Evolutionary conservation across 1,140 invertebrate species (phyloP), one percentile per base, ranked within the genome.

Genomic region (Schlechtendalia chinensis): DNA sequence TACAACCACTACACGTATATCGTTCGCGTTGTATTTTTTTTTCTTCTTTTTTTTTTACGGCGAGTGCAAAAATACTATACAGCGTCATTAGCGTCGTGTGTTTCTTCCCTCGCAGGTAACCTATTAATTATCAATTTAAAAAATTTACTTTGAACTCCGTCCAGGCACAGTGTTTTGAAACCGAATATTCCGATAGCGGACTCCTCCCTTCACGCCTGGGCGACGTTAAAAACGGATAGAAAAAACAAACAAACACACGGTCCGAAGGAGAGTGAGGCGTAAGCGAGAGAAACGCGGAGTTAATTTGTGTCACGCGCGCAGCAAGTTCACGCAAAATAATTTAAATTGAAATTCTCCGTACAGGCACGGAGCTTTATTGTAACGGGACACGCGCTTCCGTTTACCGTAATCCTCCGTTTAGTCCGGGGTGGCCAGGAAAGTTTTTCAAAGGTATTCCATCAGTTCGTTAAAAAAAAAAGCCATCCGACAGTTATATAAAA

Each of bases 291-390:
- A 71, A 71, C 27, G 67, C 17, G 17, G 24, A 71, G 27, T 71
- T 71, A 71, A 71, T 71, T 71, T 71, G 67, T 53, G 50, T 71
- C 24, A 6, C 17, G 67, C 47, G 53, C 47, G 45, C 67, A 71
- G n/a, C n/a, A n/a, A n/a, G 67, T 71, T 29, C 72, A 75, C 72
- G 72, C 58, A 75, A 75, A 58, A 16, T 58, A 75, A 75, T 75
- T 75, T 75, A 56, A 75, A 75, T 58, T 56, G 72, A 27, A 75
- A 75, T 75, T 75, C 54, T 58, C 72, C 19, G 72, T 75, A 58
- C 17, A 56, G 32, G 8, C 32, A 8, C 32, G 32, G 32, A 8
- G 32, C 32, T 8, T 39, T 39, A 39, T 39, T 39, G 32, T 39
- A 39, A 8, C 32, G 32, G 32, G 8, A 39, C 3, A 8, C 3